Evolutionary conservation across 2,113 vertebrate genomes (phyloP), one percentile per base, ranked within the genome.

Genomic region (Oryzias melastigma): DNA sequence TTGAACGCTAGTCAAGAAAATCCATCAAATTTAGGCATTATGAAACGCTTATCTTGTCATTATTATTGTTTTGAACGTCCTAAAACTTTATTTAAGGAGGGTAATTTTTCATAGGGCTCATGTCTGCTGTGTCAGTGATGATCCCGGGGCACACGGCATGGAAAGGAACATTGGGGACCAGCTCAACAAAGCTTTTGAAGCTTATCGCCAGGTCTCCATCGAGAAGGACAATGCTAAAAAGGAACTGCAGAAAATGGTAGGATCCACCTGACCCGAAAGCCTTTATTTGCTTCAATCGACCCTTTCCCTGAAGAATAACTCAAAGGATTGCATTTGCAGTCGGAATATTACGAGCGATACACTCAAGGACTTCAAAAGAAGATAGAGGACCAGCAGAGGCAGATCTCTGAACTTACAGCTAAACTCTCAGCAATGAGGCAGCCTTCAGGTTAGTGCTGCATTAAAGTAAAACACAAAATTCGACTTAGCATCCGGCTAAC

Each of bases 141-240:
- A 92, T 91, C 90, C 90, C 92, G 87, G 89, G 85, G 89, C 84
- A 87, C 88, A 79, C 91, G 93, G 92, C 91, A 98, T 98, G 97
- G 95, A 98, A 85, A 96, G 93, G 92, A 96, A 96, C 87, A 96
- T 97, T 62, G 95, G 93, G 76, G 96, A 99, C 68, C 95, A 96
- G 85, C 96, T 98, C 89, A 98, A 97, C 90, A 98, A 95, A 93
- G 96, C 96, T 71, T 99, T 95, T 4, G 97, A 98, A 92, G 96
- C 95, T 64, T 98, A 93, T 87, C 92, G 95, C 49, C 95, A 97
- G 86, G 95, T 93, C 62, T 98, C 95, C 79, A 94, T 98, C 82
- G 96, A 98, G 66, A 96, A 94, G 83, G 95, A 97, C 58, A 90
- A 87, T 65, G 94, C 93, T 71, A 86, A 93, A 76, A 96, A 90